Conservation (phyloP, 2,113 vertebrate species). For the Promerops cafer region DNA sequence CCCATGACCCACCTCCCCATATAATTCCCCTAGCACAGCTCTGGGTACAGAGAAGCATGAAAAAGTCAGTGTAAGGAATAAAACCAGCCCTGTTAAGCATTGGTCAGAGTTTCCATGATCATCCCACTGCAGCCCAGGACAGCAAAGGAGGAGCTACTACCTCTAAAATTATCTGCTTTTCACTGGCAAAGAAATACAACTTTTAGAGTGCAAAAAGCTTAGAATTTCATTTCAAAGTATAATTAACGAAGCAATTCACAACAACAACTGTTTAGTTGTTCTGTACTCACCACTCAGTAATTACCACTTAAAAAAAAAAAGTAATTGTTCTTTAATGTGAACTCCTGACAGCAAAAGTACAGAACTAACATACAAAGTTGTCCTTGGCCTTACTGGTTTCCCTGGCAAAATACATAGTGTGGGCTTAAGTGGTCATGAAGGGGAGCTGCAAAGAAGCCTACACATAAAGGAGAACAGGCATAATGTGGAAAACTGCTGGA, state of each 20-base stretch:
- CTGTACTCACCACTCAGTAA: not conserved
- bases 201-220: not conserved
- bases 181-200: not conserved
- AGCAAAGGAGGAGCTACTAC: not conserved
- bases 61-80: not conserved
- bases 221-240: not conserved
- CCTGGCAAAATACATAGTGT: not conserved
- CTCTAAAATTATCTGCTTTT: not conserved
- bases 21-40: not conserved
- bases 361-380: not conserved
- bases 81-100: not conserved
- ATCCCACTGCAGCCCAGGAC: not conserved
- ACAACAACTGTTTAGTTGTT: not conserved
- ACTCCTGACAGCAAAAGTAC: not conserved
- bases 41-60: not conserved
- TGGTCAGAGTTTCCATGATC: accelerated
- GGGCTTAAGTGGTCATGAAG: not conserved
- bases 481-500: not conserved
- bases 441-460: not conserved
- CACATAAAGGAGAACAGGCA: not conserved
- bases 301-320: not conserved
- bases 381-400: not conserved
- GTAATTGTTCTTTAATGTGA: not conserved
- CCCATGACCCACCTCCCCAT: accelerated
- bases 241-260: not conserved